A percentile compares a stretch with the other conserved stretches of the same genome.
Evolutionary conservation across 2,888 invertebrate species (phyloP).

Genomic region (Napeogenes sylphis): DNA sequence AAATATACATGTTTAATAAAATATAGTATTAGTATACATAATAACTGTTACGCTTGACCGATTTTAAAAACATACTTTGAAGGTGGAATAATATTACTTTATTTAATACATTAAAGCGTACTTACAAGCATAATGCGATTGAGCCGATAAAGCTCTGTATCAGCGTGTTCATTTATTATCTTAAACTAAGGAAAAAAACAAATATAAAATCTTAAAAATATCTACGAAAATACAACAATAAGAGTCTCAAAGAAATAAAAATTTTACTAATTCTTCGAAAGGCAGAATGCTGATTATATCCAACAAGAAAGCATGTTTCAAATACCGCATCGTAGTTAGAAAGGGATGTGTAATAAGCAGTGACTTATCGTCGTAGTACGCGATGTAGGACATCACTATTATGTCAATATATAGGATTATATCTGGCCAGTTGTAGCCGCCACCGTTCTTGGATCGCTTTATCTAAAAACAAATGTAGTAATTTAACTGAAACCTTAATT

Average conservation of each 20-base stretch:
- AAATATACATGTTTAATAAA: no score
- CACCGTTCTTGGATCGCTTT: constrained; percentile 44
- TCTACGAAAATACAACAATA: neutral
- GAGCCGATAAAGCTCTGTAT: constrained; percentile 58
- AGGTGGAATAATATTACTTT: neutral
- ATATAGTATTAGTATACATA: no score
- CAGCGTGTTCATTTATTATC: constrained; percentile 54
- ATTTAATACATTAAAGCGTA: constrained; percentile 12
- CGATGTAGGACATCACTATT: constrained; percentile 66
- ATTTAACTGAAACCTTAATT: neutral
- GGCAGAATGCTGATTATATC: constrained; percentile 66
- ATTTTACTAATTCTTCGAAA: constrained; percentile 58
- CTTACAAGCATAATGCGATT: constrained; percentile 64
- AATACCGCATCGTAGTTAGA: constrained; percentile 57
- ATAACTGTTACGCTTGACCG: no score
- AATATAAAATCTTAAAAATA: neutral
- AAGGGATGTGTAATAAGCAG: constrained; percentile 69
- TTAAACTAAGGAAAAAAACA: constrained; percentile 43
- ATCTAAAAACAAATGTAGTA: constrained; percentile 40
- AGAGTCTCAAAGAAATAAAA: neutral
- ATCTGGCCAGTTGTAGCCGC: constrained; percentile 45
- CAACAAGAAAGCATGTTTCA: constrained; percentile 58
- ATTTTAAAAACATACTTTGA: neutral
- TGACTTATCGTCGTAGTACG: constrained; percentile 66
- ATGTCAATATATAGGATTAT: constrained; percentile 59